Evolutionary conservation across 2,797 vertebrate species (phyloP).

Genomic region (Tolypeutes matacus): DNA sequence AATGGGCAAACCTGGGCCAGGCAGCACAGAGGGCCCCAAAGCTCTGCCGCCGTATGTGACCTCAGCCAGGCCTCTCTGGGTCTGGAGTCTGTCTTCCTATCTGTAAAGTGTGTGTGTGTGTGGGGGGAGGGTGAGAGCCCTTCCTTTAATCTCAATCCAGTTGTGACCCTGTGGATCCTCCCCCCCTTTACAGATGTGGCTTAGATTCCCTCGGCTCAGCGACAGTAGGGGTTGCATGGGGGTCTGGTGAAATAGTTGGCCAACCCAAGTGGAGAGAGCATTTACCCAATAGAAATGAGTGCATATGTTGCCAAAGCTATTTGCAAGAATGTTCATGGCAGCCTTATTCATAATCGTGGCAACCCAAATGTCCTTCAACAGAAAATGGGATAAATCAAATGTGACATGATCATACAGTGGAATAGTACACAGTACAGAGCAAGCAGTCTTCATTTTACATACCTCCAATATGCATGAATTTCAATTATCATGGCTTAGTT

Average conservation of each 20-base stretch:
- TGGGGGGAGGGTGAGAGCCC: background rate
- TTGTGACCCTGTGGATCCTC: background rate
- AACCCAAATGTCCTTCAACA: background rate
- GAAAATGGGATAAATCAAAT: background rate
- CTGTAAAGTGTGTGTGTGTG: constrained; percentile 28
- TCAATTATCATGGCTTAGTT: background rate
- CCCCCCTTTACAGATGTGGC: background rate
- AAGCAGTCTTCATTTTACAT: background rate
- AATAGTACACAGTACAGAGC: background rate
- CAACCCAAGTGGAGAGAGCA: background rate
- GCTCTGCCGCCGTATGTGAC: background rate
- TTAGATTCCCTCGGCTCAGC: background rate
- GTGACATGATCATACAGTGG: background rate
- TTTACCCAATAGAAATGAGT: background rate
- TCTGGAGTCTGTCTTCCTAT: background rate
- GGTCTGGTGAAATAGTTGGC: background rate
- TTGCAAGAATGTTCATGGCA: background rate
- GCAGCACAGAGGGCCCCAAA: background rate
- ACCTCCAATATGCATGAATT: background rate
- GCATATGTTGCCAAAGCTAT: background rate
- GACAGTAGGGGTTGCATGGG: background rate
- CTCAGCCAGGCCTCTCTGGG: background rate
- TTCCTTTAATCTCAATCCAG: background rate
- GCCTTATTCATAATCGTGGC: background rate
- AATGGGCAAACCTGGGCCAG: no score